Conservation (phyloP, 2,797 vertebrate species). For the Danio jaintianensis region DNA sequence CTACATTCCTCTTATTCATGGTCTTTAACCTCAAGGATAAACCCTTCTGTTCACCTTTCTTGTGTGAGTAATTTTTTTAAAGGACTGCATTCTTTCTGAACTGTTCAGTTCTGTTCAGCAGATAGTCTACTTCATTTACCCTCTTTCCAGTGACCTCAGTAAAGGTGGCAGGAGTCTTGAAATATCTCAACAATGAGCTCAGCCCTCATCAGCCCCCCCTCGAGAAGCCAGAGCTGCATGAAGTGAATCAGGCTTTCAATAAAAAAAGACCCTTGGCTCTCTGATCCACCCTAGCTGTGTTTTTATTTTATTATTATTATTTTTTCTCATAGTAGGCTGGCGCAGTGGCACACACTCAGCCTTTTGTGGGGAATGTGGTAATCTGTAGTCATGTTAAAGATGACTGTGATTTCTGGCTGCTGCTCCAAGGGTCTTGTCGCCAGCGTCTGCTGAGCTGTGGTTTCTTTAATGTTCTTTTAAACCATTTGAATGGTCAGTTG, state of each 20-base stretch:
- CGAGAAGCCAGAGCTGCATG: constrained; percentile 30
- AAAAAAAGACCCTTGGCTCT: constrained; percentile 43
- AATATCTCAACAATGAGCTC: constrained; percentile 61
- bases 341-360: constrained; percentile 51
- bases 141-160: constrained; percentile 43
- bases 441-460: constrained; percentile 56
- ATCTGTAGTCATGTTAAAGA: constrained; percentile 71
- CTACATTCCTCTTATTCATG: background rate
- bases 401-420: constrained; percentile 67
- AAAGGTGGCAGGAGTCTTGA: constrained; percentile 54
- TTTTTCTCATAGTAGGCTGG: constrained; percentile 20
- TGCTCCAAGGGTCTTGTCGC: constrained; percentile 59
- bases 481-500: constrained; percentile 70
- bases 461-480: constrained; percentile 73
- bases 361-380: constrained; percentile 62
- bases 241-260: constrained; percentile 22
- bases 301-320: no score
- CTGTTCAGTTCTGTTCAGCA: background rate
- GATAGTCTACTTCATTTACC: constrained; percentile 1
- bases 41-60: background rate
- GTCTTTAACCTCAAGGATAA: background rate
- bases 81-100: background rate
- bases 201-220: constrained; percentile 11
- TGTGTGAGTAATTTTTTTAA: background rate
- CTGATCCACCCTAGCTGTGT: constrained; percentile 52